Base-by-base conservation (phyloP, 2,113 vertebrate genomes). In the Myrmecophaga tridactyla region DNA sequence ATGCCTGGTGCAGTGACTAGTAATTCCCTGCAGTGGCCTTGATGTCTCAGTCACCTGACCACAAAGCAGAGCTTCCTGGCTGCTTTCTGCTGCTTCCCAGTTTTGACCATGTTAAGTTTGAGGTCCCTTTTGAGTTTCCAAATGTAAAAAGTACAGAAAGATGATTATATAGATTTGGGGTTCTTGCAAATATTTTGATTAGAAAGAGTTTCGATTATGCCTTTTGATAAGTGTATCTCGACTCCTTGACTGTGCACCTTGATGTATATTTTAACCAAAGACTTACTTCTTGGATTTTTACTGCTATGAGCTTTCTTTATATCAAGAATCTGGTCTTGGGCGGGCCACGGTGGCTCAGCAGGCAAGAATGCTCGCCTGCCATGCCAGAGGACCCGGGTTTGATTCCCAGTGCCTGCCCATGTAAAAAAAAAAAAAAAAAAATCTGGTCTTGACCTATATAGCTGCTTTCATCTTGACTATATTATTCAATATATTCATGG, bases 151-250 rank as follows among this genome's bases (percentile, higher is more conserved):
- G 58, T 70, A 76, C 43, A 70, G 31, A 41, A 87, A 86, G 36
- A 90, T 75, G 72, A 51, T 36, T 76, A 1, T 65, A 31, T 43
- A 82, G 77, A 90, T 76, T n/a, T 75, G 82, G 70, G 21, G 39
- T 17, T 96, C 46, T 80, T 53, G 88, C 46, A 48, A 29, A 23
- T 60, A 48, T 63, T 82, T 46, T 84, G 56, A 23, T 80, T 82
- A 31, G 15, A 36, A n/a, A 75, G 92, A 84, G 60, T 86, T 69
- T 90, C 34, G 4, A 85, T 20, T 73, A 13, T 81, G 31, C 69
- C 69, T 77, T 94, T 92, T 88, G 67, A 63, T 46, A 96, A 92
- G 43, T 72, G 25, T 86, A 58, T 72, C 8, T 60, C 41, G 11
- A 58, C 41, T 70, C 43, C 72, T 88, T 89, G 62, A 77, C 53